Percentiles rank a stretch among this genome's conserved stretches.
Evolutionary conservation across 2,888 invertebrate genomes (phyloP).

Genomic region (Physocephala rufipes): DNA sequence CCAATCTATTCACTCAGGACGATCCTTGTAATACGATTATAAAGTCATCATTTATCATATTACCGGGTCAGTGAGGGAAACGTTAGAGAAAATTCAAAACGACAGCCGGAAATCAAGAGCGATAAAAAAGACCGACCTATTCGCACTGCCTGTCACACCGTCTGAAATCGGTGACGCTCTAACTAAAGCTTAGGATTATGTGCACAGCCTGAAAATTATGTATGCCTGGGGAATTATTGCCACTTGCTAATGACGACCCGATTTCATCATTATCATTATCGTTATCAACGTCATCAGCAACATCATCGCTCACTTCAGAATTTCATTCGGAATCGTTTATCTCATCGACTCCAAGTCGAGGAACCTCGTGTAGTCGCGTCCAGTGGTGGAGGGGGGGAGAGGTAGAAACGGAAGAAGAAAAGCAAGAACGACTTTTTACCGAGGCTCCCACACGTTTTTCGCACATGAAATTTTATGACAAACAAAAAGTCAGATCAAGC

Average conservation of each 20-base stretch:
- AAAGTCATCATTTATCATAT: conserved; percentile 60
- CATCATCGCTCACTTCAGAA: neutral
- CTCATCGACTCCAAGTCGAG: neutral
- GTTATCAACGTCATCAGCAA: no score
- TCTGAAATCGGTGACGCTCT: neutral
- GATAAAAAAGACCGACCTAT: neutral
- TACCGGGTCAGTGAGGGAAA: conserved; percentile 48
- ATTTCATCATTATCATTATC: no score
- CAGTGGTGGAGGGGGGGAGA: no score
- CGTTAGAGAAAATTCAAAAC: conserved; percentile 17
- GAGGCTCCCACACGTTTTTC: no score
- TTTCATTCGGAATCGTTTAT: no score
- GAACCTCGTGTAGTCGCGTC: no score
- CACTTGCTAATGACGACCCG: no score
- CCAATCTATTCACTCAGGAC: neutral
- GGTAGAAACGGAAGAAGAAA: no score
- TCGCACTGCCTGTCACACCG: neutral
- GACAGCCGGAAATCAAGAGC: conserved; percentile 16
- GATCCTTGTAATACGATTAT: conserved; percentile 52
- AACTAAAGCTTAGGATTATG: neutral
- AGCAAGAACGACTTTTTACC: no score
- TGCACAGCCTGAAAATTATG: neutral
- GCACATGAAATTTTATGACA: no score
- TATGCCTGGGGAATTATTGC: neutral
- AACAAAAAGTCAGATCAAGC: neutral